phyloP scores from a whole-genome alignment of 1,140 invertebrate genomes.

The Penaeus japonicus region DNA sequence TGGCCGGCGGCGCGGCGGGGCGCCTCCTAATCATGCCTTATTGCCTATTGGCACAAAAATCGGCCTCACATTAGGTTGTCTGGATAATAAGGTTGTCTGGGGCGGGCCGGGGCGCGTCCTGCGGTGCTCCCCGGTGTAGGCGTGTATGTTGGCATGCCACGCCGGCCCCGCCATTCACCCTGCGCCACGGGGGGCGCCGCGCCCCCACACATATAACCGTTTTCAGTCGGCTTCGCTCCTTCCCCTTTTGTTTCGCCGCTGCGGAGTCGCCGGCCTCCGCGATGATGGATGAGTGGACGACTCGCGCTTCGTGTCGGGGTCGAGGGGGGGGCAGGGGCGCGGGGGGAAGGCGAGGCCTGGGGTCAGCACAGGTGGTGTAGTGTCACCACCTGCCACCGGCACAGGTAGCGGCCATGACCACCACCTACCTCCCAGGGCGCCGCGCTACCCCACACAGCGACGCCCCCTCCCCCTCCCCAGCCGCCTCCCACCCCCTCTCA shows the following conservation, averaged over 20 bases:
- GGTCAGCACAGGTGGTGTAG: neutral
- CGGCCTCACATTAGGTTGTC: neutral
- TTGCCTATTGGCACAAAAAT: neutral
- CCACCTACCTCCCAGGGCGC: too few species aligned
- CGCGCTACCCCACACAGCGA: neutral
- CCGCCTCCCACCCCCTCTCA: neutral
- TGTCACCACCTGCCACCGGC: too few species aligned
- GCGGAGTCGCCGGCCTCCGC: neutral
- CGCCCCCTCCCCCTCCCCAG: neutral
- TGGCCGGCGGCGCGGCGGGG: neutral
- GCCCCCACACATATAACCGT: neutral
- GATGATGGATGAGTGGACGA: neutral
- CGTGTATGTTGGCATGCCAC: slow-evolving; percentile 23
- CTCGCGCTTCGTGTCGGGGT: neutral
- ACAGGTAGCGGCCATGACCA: too few species aligned
- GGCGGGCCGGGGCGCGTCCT: neutral
- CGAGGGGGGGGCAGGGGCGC: neutral
- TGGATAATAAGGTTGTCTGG: slow-evolving; percentile 22
- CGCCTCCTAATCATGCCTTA: neutral
- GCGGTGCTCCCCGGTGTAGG: neutral
- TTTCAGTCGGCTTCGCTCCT: neutral
- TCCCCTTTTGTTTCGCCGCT: neutral
- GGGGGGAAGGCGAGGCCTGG: neutral
- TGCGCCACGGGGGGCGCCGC: slow-evolving; percentile 23
- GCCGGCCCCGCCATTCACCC: slow-evolving; percentile 22